Base-by-base conservation (phyloP, 2,113 vertebrate species). In the Nycticebus coucang region DNA sequence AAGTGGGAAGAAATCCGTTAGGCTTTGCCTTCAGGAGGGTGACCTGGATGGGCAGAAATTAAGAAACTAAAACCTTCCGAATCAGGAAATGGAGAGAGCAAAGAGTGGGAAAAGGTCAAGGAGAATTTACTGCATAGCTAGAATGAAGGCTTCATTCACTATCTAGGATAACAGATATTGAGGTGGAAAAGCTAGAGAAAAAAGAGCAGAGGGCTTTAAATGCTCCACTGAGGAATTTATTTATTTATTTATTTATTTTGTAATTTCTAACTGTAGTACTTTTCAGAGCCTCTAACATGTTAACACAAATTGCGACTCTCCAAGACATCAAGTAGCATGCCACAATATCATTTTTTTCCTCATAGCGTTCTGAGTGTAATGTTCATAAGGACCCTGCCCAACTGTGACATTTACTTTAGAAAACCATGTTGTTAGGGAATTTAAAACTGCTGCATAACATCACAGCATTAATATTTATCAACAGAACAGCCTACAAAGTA, bases 281-380 rank as follows among this genome's bases (percentile, higher is more conserved):
- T 93, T 89, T 91, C n/a, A 78, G 72, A 95, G 60, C 28, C 60
- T 92, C 78, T 89, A 77, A 89, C 9, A 95, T 41, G 37, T 5
- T 81, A 68, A 71, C 30, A 28, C 21, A 35, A 7, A 78, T 19
- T 30, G 1, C 69, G 17, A 41, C 22, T 69, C 7, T 71, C n/a
- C 33, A 57, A 68, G 33, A 78, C 57, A 64, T 2, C 92, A 69
- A 41, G 1, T 12, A 66, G 30, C 11, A 66, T n/a, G 41, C 11
- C n/a, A 68, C 26, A 55, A 53, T 18, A 11, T 57, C 37, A 45
- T 50, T 24, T 53, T 37, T 82, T 66, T 41, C 5, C 35, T 82
- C 71, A 35, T 53, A 30, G 53, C 68, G 37, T 45, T 77, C 86
- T 79, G 15, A 12, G 12, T 24, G 57, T 37, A 50, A 74, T n/a